Evolutionary conservation across 92 coral and sea anemone genomes (phyloP), one percentile per base, ranked within the genome.

Genomic region (Umimayanthus kanabou): DNA sequence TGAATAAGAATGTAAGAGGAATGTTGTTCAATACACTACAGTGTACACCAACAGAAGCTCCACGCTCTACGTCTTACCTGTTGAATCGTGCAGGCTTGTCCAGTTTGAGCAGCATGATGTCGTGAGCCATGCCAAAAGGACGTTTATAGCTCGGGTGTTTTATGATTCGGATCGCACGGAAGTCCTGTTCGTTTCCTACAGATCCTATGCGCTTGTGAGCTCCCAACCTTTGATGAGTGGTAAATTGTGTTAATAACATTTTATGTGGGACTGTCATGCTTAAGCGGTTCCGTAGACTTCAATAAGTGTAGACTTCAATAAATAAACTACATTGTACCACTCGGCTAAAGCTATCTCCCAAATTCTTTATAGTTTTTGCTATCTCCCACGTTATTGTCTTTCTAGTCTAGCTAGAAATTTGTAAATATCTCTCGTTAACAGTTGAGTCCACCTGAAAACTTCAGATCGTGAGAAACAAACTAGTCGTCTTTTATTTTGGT

Each of bases 91-190:
- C 84, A 9, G 84, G 84, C n/a, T 80, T 80, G 66, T 80, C 49
- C 45, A 80, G 15, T 13, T 80, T 80, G 72, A 80, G 26, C 43
- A 80, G 49, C 66, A 61, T 61, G 28, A 80, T 28, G 70, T 80
- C 84, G 23, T 80, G 72, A 30, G 84, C 84, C 84, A 80, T 80
- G 13, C 84, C 84, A 30, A 57, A 57, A 33, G 84, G 84, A 1
- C 42, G 50, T 39, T 80, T 80, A 33, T 57, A 80, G 72, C 39
- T 13, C 18, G 65, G 65, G 49, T 80, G 84, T 57, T 80, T 80
- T 6, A 80, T 80, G 42, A 39, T 80, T 61, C 30, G 57, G 84
- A 53, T 29, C 28, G 72, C 84, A 5, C 40, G 39, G 84, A 80
- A 80, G 84, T 80, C 84, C 40, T 80, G 84, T 39, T 55, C 84